These are phyloP conservation scores for Bostrychus sinensis DNA, from an alignment of 2,113 vertebrate genomes.

Conservation along the genomic window DNA sequence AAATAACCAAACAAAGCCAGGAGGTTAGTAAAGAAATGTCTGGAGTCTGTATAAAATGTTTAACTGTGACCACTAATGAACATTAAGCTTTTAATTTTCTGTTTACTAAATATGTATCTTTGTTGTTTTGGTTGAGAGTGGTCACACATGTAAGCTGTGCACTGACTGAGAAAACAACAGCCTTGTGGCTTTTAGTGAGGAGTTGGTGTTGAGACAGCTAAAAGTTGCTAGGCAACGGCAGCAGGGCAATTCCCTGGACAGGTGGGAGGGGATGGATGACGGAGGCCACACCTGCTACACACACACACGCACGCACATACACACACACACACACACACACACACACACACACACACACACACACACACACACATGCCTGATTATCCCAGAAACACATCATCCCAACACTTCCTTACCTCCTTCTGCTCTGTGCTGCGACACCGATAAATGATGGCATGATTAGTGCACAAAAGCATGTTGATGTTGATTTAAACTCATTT, in stretches of 20 bases:
- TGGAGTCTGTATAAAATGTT: neutral
- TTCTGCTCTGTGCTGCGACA: constrained; percentile 28
- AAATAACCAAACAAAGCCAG: too few relatives aligned
- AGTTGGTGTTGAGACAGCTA: constrained; percentile 34
- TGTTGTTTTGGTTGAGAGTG: neutral
- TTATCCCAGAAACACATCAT: constrained; percentile 24
- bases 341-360: too few relatives aligned
- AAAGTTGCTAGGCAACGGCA: constrained; percentile 63
- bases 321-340: too few relatives aligned
- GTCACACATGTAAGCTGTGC: constrained; percentile 3
- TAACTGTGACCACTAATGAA: neutral
- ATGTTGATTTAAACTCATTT: too few relatives aligned
- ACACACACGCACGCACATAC: too few relatives aligned
- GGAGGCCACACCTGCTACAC: constrained; percentile 63
- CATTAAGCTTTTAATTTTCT: constrained; percentile 2
- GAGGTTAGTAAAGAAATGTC: too few relatives aligned
- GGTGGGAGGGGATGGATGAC: constrained; percentile 54
- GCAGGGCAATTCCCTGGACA: constrained; percentile 57
- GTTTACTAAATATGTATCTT: neutral
- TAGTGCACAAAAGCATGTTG: too few relatives aligned
- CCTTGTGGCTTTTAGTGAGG: constrained; percentile 33
- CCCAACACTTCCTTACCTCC: constrained; percentile 8
- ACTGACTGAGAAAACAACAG: constrained; percentile 45
- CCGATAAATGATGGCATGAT: too few relatives aligned
- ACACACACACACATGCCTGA: constrained; percentile 11